Evolutionary conservation across 1,140 invertebrate genomes (phyloP).

Genomic region (Drosophila tropicalis): DNA sequence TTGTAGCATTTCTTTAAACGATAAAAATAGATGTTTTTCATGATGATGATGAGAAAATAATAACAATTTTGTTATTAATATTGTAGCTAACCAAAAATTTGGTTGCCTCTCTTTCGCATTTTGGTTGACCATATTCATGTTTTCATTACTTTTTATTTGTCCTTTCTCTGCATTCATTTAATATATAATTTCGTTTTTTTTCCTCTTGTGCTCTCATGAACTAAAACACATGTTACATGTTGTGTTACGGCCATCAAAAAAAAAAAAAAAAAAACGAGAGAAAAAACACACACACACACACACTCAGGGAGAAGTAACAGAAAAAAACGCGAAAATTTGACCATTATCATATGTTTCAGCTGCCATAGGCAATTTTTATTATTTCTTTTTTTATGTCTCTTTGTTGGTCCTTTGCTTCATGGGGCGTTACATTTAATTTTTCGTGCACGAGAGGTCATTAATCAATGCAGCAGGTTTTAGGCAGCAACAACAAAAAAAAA

Average conservation of each 20-base stretch:
- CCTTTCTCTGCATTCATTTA: neutral
- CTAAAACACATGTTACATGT: slow-evolving; percentile 56
- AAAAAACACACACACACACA: too few species aligned
- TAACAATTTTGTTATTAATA: slow-evolving; percentile 11
- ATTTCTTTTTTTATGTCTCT: slow-evolving; percentile 26
- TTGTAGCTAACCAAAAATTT: neutral
- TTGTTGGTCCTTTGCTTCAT: slow-evolving; percentile 32
- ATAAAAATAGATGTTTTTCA: neutral
- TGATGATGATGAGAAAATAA: neutral
- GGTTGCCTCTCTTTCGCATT: neutral
- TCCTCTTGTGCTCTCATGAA: slow-evolving; percentile 34
- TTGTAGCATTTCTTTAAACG: too few species aligned
- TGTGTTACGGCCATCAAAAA: slow-evolving; percentile 32
- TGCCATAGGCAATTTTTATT: slow-evolving; percentile 25
- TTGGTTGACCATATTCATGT: slow-evolving; percentile 29
- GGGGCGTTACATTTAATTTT: slow-evolving; percentile 51
- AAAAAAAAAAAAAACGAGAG: slow-evolving; percentile 1
- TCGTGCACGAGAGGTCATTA: slow-evolving; percentile 36
- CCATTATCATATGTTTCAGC: slow-evolving; percentile 54
- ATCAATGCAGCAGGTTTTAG: slow-evolving; percentile 37
- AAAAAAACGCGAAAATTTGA: slow-evolving; percentile 39
- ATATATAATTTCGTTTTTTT: slow-evolving; percentile 6
- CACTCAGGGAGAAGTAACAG: neutral
- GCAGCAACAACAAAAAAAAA: slow-evolving; percentile 8
- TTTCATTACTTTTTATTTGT: slow-evolving; percentile 19